Evolutionary conservation across 2,888 invertebrate genomes (phyloP).

Genomic region (Protodeltote pygarga): DNA sequence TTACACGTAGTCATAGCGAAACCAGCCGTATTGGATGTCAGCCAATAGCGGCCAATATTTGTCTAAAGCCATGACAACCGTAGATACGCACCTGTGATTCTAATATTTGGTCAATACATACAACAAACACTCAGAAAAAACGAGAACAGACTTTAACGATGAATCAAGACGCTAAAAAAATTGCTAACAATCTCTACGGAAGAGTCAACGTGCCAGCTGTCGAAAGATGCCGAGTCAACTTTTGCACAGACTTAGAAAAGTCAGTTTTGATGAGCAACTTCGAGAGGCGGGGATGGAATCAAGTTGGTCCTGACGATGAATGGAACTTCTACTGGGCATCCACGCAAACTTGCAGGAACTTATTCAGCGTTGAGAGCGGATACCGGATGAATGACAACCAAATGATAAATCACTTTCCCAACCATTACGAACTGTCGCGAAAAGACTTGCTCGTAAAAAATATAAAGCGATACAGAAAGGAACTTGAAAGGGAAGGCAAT

Average conservation of each 20-base stretch:
- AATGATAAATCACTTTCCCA: constrained; percentile 98
- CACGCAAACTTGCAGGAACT: constrained; percentile 94
- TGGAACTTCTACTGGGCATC: constrained; percentile 99
- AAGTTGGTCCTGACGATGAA: constrained; percentile 94
- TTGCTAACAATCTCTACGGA: constrained; percentile 77
- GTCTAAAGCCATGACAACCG: constrained; percentile 67
- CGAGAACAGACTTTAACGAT: constrained; percentile 45
- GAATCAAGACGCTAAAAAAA: constrained; percentile 73
- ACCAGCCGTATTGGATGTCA: constrained; percentile 63
- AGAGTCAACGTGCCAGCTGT: constrained; percentile 71
- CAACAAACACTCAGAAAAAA: constrained; percentile 46
- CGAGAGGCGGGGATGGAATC: constrained; percentile 88
- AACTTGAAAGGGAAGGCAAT: constrained; percentile 96
- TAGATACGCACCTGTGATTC: constrained; percentile 59
- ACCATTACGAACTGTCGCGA: constrained; percentile 97
- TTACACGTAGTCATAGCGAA: constrained; percentile 77
- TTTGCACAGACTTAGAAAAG: constrained; percentile 70
- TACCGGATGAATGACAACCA: constrained; percentile 92
- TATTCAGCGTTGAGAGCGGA: constrained; percentile 88
- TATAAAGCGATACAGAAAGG: constrained; percentile 97
- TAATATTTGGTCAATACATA: constrained; percentile 63
- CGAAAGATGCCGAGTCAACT: constrained; percentile 82
- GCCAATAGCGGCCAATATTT: constrained; percentile 67
- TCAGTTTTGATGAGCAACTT: constrained; percentile 71
- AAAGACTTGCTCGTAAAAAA: constrained; percentile 99